Conservation (phyloP, 2,113 vertebrate species). For the Melanerpes formicivorus region DNA sequence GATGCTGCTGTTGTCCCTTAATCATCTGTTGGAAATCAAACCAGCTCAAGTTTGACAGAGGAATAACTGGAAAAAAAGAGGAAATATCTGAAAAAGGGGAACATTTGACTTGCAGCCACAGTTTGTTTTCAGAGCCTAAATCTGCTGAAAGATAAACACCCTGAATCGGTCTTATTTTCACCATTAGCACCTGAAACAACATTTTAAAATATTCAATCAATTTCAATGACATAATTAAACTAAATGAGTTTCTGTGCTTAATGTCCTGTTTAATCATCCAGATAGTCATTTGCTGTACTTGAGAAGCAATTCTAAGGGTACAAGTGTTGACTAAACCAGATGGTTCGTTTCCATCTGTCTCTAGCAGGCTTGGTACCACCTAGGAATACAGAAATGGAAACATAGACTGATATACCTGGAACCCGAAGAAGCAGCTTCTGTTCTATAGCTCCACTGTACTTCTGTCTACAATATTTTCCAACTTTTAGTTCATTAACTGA, state of each 20-base stretch:
- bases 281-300: background rate
- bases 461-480: background rate
- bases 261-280: background rate
- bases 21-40: background rate
- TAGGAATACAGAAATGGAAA: background rate
- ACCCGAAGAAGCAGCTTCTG: background rate
- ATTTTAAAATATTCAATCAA: background rate
- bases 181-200: background rate
- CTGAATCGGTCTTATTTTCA: background rate
- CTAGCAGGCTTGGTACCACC: background rate
- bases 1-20: background rate
- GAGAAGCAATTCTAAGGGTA: background rate
- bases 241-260: background rate
- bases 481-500: background rate
- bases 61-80: background rate
- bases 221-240: background rate
- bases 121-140: background rate
- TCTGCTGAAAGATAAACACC: background rate
- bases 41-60: background rate
- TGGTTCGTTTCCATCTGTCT: background rate
- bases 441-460: background rate
- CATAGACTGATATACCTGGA: background rate
- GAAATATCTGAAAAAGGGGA: background rate
- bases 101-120: background rate
- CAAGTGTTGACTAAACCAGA: background rate